Conservation (phyloP, 2,113 vertebrate species). For the Lophius piscatorius region DNA sequence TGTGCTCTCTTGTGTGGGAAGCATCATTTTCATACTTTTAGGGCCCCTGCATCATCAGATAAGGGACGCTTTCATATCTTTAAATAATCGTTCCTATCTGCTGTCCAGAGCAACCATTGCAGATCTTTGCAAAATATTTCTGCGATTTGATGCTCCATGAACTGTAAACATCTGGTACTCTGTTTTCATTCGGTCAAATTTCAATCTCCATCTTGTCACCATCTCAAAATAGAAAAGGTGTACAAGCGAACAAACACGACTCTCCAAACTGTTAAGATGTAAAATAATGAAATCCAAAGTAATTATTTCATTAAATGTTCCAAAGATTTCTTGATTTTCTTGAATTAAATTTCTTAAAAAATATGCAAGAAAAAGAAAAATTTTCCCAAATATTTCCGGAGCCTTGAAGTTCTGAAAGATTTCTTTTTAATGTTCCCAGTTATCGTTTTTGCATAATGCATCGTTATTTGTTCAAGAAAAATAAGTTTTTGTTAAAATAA, state of each 20-base stretch:
- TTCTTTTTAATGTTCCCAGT: neutral
- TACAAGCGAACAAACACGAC: neutral
- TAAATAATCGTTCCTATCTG: neutral
- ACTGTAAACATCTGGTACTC: constrained; percentile 5
- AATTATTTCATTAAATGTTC: neutral
- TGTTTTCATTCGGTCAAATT: neutral
- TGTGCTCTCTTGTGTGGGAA: constrained; percentile 14
- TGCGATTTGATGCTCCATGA: neutral
- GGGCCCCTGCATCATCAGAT: constrained; percentile 1
- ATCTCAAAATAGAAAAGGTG: too few species aligned
- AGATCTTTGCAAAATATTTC: neutral
- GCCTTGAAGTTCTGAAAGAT: neutral
- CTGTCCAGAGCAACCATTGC: neutral
- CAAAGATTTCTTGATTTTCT: too few species aligned
- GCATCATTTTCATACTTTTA: neutral
- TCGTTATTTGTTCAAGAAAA: too few species aligned
- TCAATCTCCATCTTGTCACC: too few species aligned
- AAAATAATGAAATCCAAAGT: neutral
- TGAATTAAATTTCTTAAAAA: too few species aligned
- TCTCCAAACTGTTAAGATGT: neutral
- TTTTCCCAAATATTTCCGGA: neutral
- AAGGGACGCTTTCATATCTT: constrained; percentile 9
- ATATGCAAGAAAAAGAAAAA: neutral
- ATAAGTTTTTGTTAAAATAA: too few species aligned
- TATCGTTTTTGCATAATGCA: too few species aligned